Conservation (phyloP, 2,113 vertebrate genomes). For the Ictalurus punctatus region DNA sequence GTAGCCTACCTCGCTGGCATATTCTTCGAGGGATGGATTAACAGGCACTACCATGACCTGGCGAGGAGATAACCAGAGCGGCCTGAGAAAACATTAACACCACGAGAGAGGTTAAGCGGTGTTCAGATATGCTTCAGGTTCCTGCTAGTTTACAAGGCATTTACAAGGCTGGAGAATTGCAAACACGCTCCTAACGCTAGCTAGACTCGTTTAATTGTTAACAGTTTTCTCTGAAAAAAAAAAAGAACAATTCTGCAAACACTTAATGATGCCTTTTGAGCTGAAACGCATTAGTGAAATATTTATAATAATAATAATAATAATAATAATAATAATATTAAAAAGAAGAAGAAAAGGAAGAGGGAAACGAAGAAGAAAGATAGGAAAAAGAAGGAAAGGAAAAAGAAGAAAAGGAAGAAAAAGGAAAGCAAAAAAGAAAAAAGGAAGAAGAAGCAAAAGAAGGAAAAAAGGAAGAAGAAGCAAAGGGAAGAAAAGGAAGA, state of each 20-base stretch:
- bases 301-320: neutral
- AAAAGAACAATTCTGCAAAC: neutral
- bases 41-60: slow-evolving; percentile 93
- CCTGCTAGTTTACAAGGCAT: neutral
- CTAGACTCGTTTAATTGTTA: neutral
- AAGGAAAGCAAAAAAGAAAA: no score
- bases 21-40: slow-evolving; percentile 83
- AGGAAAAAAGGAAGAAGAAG: no score
- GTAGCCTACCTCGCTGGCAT: slow-evolving; percentile 78
- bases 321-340: no score
- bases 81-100: slow-evolving; percentile 74
- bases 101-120: neutral
- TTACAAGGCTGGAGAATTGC: neutral
- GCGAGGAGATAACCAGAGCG: slow-evolving; percentile 90
- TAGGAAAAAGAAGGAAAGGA: no score
- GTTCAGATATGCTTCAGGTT: neutral
- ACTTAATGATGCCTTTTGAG: neutral
- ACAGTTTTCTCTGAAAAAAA: neutral
- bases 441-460: no score
- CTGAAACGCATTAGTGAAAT: neutral
- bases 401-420: no score
- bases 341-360: neutral
- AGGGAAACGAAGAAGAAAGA: no score
- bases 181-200: neutral
- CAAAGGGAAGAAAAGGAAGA: no score